Conservation (phyloP, 2,888 invertebrate species). For the Caenorhabditis wallacei region DNA sequence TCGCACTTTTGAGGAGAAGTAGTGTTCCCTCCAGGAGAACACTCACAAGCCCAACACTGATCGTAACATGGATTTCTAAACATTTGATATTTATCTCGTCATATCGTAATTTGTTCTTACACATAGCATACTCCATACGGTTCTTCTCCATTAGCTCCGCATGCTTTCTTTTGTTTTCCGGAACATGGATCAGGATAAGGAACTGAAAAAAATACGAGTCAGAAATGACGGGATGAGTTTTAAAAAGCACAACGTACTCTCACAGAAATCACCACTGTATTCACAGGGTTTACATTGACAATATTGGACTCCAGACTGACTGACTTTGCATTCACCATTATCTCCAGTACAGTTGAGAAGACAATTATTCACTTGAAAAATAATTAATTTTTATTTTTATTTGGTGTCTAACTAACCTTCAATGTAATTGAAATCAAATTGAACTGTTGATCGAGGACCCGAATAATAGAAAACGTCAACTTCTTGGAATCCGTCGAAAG, state of each 20-base stretch:
- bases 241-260: constrained; percentile 34
- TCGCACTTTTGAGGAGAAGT: constrained; percentile 9
- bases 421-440: constrained; percentile 29
- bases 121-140: constrained; percentile 35
- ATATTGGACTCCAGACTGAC: constrained; percentile 40
- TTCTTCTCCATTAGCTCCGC: not conserved
- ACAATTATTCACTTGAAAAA: constrained; percentile 42
- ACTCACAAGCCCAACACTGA: constrained; percentile 42
- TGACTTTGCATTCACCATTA: constrained; percentile 39
- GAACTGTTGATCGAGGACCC: constrained; percentile 24
- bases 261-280: constrained; percentile 27
- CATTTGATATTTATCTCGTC: not conserved
- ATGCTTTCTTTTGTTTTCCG: constrained; percentile 28
- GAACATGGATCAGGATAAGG: constrained; percentile 26
- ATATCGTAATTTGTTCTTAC: not conserved
- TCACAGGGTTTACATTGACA: constrained; percentile 42
- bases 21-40: constrained; percentile 2
- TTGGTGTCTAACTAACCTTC: constrained; percentile 17
- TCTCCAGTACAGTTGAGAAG: constrained; percentile 6
- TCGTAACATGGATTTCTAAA: constrained; percentile 39
- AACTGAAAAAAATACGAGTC: no score
- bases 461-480: constrained; percentile 28
- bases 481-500: constrained; percentile 42
- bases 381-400: not conserved
- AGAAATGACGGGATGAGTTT: not conserved